Conservation (phyloP, 2,113 vertebrate species). For the Festucalex cinctus region DNA sequence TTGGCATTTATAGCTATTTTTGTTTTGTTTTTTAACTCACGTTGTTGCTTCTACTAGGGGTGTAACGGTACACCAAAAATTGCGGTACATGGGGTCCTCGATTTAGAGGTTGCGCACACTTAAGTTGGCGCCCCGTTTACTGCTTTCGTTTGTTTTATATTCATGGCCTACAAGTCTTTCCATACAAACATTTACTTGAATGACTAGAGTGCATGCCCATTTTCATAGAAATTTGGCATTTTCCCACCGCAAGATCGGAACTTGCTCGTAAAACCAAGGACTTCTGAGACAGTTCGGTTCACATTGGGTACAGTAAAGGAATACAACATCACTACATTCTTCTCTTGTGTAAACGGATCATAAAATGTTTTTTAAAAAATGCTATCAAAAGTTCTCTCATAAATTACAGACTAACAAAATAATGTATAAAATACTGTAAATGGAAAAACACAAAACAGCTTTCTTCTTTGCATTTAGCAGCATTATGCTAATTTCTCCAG, state of each 20-base stretch:
- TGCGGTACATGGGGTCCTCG: too few species aligned
- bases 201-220: not conserved
- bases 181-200: conserved; percentile 18
- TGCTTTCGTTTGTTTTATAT: too few species aligned
- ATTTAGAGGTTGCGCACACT: too few species aligned
- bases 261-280: not conserved
- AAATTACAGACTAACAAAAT: too few species aligned
- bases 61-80: not conserved
- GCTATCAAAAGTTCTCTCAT: too few species aligned
- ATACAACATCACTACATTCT: not conserved
- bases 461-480: too few species aligned
- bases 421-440: too few species aligned
- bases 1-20: not conserved
- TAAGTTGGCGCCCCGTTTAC: too few species aligned
- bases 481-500: too few species aligned
- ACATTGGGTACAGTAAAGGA: not conserved
- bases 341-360: too few species aligned
- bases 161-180: not conserved
- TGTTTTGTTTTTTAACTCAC: not conserved
- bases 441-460: too few species aligned
- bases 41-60: not conserved
- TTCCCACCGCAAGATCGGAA: not conserved
- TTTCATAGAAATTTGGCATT: not conserved
- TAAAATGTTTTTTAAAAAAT: too few species aligned
- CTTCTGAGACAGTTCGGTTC: not conserved